Evolutionary conservation across 2,797 vertebrate genomes (phyloP).

Genomic region (Sebastolobus alascanus): DNA sequence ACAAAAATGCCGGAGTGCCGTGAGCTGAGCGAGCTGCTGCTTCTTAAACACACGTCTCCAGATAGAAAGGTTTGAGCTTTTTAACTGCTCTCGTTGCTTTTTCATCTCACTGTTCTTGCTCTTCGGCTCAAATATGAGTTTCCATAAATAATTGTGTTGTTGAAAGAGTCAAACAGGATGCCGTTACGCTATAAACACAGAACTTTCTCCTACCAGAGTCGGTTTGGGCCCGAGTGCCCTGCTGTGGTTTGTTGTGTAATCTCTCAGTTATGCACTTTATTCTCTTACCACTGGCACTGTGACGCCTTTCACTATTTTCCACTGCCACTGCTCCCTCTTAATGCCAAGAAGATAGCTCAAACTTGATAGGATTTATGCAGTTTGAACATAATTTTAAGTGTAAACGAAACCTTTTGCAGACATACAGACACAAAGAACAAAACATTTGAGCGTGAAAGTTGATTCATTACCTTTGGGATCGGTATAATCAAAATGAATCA

Average conservation of each 20-base stretch:
- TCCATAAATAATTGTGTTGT: conserved; percentile 87
- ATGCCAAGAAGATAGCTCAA: conserved; percentile 46
- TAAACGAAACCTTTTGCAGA: background rate
- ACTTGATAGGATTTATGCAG: conserved; percentile 32
- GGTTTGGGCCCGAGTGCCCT: conserved; percentile 88
- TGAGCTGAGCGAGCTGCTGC: conserved; percentile 36
- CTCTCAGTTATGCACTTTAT: conserved; percentile 90
- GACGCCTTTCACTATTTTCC: conserved; percentile 82
- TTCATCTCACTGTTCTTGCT: conserved; percentile 51
- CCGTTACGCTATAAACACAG: conserved; percentile 71
- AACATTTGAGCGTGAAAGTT: background rate
- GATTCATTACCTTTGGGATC: background rate
- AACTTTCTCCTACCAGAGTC: conserved; percentile 81
- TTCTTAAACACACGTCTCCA: conserved; percentile 22
- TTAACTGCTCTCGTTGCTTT: conserved; percentile 50
- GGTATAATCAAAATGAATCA: background rate
- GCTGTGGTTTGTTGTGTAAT: conserved; percentile 95
- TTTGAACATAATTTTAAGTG: conserved; percentile 20
- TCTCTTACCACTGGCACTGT: conserved; percentile 88
- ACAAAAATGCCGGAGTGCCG: conserved; percentile 63
- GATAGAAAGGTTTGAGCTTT: conserved; percentile 21
- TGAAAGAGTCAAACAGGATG: conserved; percentile 77
- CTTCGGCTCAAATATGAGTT: conserved; percentile 71
- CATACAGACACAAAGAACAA: background rate
- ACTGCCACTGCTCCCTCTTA: conserved; percentile 59